These are phyloP conservation scores for Pseudomyrmex gracilis DNA, from an alignment of 1,140 invertebrate species.

Conservation along the genomic window DNA sequence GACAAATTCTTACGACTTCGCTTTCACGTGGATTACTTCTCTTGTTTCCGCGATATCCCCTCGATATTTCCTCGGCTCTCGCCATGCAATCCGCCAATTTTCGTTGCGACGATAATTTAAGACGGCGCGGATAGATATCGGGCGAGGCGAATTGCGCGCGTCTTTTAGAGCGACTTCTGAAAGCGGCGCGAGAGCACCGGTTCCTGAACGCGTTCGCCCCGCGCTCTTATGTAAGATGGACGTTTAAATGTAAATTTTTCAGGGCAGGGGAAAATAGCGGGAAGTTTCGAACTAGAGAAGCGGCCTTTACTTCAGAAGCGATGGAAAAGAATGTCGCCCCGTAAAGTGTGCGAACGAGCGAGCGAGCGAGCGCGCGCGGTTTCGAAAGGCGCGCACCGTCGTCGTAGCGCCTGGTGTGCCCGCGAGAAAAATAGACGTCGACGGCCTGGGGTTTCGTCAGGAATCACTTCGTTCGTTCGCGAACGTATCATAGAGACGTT, in stretches of 20 bases:
- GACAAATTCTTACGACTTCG: slow-evolving; percentile 3
- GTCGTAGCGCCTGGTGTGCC: slow-evolving; percentile 21
- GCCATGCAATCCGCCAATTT: slow-evolving; percentile 7
- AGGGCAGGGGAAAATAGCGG: slow-evolving; percentile 68
- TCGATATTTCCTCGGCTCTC: not conserved
- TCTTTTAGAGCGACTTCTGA: slow-evolving; percentile 47
- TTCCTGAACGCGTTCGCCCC: slow-evolving; percentile 75
- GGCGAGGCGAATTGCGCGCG: not conserved
- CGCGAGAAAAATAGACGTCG: slow-evolving; percentile 52
- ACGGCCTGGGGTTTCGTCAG: slow-evolving; percentile 18
- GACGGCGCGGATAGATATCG: not conserved
- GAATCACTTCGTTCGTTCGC: not conserved
- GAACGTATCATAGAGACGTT: not conserved
- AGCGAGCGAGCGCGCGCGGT: slow-evolving; percentile 34
- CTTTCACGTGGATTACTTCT: slow-evolving; percentile 9
- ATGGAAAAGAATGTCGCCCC: slow-evolving; percentile 74
- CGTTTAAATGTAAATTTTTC: slow-evolving; percentile 77
- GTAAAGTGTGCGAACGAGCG: not conserved
- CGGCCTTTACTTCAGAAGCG: slow-evolving; percentile 68
- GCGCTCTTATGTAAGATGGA: slow-evolving; percentile 71
- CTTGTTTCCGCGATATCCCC: not conserved
- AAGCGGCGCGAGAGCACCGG: slow-evolving; percentile 57
- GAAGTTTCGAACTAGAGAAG: slow-evolving; percentile 67
- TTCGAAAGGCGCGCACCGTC: slow-evolving; percentile 57
- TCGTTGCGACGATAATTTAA: slow-evolving; percentile 11